phyloP scores from a whole-genome alignment of 2,113 vertebrate species.

The Tretioscincus oriximinensis region DNA sequence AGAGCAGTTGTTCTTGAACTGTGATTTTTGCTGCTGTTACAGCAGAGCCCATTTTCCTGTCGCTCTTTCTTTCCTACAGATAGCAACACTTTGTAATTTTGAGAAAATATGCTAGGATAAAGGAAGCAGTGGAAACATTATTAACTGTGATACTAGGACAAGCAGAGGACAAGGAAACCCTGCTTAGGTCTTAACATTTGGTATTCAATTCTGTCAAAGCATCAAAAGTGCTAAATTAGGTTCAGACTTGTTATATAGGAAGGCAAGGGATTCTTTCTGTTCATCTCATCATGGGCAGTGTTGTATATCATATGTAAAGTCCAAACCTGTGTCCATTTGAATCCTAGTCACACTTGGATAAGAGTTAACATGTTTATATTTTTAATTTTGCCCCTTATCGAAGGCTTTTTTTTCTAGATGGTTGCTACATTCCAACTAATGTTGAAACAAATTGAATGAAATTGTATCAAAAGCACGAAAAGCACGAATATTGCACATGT shows the following conservation, averaged over 20 bases:
- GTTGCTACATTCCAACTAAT: conserved; percentile 44
- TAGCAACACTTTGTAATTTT: conserved; percentile 42
- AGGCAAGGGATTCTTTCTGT: conserved; percentile 21
- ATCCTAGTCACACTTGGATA: not conserved
- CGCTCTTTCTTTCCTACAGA: not conserved
- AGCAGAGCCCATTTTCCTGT: conserved; percentile 2
- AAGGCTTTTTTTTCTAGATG: conserved; percentile 40
- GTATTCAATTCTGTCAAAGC: not conserved
- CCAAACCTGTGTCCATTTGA: not conserved
- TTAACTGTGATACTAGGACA: conserved; percentile 46
- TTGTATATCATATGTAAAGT: not conserved
- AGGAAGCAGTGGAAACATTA: conserved; percentile 61
- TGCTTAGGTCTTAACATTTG: not conserved
- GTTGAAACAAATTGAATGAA: conserved; percentile 48
- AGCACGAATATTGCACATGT: not conserved
- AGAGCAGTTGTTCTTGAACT: conserved; percentile 32
- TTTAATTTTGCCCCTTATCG: conserved; percentile 26
- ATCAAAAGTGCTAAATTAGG: conserved; percentile 17
- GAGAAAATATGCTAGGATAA: conserved; percentile 48
- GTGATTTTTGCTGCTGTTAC: conserved; percentile 24
- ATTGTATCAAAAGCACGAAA: conserved; percentile 34
- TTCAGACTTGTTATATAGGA: conserved; percentile 15
- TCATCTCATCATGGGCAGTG: not conserved
- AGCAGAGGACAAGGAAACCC: not conserved
- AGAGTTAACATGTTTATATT: not conserved